Evolutionary conservation across 2,113 vertebrate genomes (phyloP).

Genomic region (Colinus virginianus): DNA sequence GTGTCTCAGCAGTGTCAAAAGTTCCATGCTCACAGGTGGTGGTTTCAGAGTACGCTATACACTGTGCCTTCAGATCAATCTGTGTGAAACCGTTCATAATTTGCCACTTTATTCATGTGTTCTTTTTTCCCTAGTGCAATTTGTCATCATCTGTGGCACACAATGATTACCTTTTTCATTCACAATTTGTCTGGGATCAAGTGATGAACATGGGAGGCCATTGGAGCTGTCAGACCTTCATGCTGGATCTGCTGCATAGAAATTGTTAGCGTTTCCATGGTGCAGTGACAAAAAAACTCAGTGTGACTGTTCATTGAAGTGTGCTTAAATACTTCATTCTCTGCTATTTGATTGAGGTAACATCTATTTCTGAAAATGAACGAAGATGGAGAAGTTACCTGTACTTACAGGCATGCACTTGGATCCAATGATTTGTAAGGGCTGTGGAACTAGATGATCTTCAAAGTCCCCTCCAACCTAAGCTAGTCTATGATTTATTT

Average conservation of each 20-base stretch:
- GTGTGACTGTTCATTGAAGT: background rate
- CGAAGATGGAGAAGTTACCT: background rate
- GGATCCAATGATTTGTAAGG: background rate
- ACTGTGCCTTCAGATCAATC: background rate
- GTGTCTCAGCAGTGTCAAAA: conserved; percentile 2
- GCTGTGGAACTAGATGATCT: no score
- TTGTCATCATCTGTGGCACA: background rate
- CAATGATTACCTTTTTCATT: background rate
- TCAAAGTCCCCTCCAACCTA: no score
- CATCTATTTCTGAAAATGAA: background rate
- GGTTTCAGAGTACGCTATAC: background rate
- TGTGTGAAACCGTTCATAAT: background rate
- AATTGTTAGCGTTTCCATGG: background rate
- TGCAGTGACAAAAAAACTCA: background rate
- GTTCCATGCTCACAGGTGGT: conserved; percentile 3
- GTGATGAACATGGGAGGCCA: background rate
- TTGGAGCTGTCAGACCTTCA: background rate
- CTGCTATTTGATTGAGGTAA: background rate
- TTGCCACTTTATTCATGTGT: background rate
- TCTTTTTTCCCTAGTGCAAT: background rate
- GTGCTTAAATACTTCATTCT: background rate
- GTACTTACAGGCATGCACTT: background rate
- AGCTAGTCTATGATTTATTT: background rate
- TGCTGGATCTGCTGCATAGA: background rate
- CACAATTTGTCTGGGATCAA: background rate